These are phyloP conservation scores for Mesoligia furuncula DNA, from an alignment of 2,888 invertebrate species.

Conservation along the genomic window DNA sequence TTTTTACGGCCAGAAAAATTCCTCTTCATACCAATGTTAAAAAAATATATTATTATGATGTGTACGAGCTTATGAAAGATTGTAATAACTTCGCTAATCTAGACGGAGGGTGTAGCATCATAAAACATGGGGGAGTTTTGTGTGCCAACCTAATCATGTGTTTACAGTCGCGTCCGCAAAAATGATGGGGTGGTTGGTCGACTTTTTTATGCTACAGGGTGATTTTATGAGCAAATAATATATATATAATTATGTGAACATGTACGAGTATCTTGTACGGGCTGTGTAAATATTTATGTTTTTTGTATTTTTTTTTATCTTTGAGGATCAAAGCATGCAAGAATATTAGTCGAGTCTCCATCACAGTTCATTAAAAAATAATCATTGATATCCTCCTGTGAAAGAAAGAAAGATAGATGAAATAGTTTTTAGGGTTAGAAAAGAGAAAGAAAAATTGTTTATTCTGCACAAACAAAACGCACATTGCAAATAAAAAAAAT, in stretches of 20 bases:
- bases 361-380: not conserved
- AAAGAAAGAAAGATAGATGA: too few species aligned
- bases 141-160: conserved; percentile 57
- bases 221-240: conserved; percentile 21
- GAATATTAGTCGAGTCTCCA: not conserved
- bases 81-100: conserved; percentile 60
- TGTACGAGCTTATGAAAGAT: conserved; percentile 52
- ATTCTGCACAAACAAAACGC: too few species aligned
- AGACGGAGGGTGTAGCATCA: conserved; percentile 43
- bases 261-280: not conserved
- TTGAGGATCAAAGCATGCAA: not conserved
- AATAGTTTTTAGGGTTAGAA: too few species aligned
- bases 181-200: conserved; percentile 38
- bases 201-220: conserved; percentile 27
- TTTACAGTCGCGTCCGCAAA: conserved; percentile 45
- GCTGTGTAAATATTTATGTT: not conserved
- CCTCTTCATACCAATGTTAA: conserved; percentile 19
- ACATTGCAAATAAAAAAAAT: too few species aligned
- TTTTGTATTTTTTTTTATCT: not conserved
- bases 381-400: not conserved
- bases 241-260: conserved; percentile 1
- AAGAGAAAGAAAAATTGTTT: too few species aligned
- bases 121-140: conserved; percentile 46
- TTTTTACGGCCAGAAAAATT: conserved; percentile 30
- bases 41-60: conserved; percentile 25